Evolutionary conservation across 2,888 invertebrate genomes (phyloP).

Genomic region (Amblyteles armatorius): DNA sequence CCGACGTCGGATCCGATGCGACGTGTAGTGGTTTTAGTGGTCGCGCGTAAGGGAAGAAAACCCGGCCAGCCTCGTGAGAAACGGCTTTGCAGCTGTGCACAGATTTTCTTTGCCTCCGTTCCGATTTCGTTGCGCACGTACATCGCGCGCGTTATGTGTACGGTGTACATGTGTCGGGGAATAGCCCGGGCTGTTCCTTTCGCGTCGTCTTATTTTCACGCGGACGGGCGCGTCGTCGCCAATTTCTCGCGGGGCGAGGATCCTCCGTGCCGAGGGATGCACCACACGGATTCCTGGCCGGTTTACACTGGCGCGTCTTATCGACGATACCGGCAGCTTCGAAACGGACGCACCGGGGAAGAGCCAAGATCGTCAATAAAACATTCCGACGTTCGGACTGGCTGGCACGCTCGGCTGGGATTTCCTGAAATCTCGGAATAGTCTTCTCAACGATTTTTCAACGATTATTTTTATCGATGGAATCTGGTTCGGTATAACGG

Average conservation of each 20-base stretch:
- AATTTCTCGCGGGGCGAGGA: slow-evolving; percentile 55
- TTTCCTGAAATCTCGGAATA: slow-evolving; percentile 11
- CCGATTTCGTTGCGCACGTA: slow-evolving; percentile 2
- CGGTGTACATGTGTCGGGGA: background rate
- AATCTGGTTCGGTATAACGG: no score
- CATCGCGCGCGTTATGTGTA: background rate
- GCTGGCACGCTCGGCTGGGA: slow-evolving; percentile 53
- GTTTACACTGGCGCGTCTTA: background rate
- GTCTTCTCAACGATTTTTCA: background rate
- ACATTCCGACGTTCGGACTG: slow-evolving; percentile 48
- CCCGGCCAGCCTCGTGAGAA: slow-evolving; percentile 37
- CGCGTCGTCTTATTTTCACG: slow-evolving; percentile 54
- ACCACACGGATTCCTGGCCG: slow-evolving; percentile 26
- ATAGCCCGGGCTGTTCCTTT: slow-evolving; percentile 25
- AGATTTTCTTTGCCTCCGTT: slow-evolving; percentile 50
- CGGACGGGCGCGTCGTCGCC: slow-evolving; percentile 58
- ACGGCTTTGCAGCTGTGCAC: slow-evolving; percentile 53
- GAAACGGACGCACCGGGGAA: slow-evolving; percentile 30
- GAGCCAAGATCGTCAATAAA: slow-evolving; percentile 65
- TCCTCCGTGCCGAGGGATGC: slow-evolving; percentile 48
- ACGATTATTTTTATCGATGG: background rate
- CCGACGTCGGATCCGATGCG: slow-evolving; percentile 60
- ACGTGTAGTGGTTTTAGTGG: slow-evolving; percentile 53
- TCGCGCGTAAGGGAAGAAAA: slow-evolving; percentile 22
- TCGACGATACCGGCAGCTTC: slow-evolving; percentile 17